These are phyloP conservation scores for Dendrolimus pini DNA, from an alignment of 2,888 invertebrate genomes.

Conservation along the genomic window DNA sequence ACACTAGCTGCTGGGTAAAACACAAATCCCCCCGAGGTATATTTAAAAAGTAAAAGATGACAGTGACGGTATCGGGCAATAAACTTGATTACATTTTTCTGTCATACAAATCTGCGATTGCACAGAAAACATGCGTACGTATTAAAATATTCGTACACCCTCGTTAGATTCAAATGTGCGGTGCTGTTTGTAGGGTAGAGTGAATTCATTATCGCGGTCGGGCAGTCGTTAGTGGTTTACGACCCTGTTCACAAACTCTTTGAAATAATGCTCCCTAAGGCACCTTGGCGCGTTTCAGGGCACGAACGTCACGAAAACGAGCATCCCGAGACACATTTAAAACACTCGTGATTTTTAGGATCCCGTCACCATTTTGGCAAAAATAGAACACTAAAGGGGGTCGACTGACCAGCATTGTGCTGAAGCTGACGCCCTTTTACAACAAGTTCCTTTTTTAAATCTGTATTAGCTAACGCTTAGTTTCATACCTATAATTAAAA, in stretches of 20 bases:
- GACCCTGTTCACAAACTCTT: constrained; percentile 60
- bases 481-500: too few relatives aligned
- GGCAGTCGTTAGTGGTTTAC: constrained; percentile 68
- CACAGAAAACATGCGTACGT: constrained; percentile 11
- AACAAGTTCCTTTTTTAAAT: too few relatives aligned
- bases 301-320: constrained; percentile 8
- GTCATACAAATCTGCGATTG: background rate
- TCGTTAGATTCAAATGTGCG: constrained; percentile 43
- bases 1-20: too few relatives aligned
- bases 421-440: too few relatives aligned
- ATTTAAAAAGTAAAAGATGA: too few relatives aligned
- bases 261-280: constrained; percentile 60
- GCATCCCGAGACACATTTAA: constrained; percentile 25
- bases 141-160: constrained; percentile 31
- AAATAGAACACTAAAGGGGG: too few relatives aligned
- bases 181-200: constrained; percentile 48
- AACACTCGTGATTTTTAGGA: constrained; percentile 22
- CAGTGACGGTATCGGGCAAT: too few relatives aligned
- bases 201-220: constrained; percentile 66
- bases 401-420: too few relatives aligned
- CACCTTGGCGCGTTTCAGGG: constrained; percentile 29
- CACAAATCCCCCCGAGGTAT: too few relatives aligned
- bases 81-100: too few relatives aligned
- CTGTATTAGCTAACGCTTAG: too few relatives aligned
- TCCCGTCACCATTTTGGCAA: constrained; percentile 11